phyloP scores from a whole-genome alignment of 2,888 invertebrate species.

The Anodontia alba region DNA sequence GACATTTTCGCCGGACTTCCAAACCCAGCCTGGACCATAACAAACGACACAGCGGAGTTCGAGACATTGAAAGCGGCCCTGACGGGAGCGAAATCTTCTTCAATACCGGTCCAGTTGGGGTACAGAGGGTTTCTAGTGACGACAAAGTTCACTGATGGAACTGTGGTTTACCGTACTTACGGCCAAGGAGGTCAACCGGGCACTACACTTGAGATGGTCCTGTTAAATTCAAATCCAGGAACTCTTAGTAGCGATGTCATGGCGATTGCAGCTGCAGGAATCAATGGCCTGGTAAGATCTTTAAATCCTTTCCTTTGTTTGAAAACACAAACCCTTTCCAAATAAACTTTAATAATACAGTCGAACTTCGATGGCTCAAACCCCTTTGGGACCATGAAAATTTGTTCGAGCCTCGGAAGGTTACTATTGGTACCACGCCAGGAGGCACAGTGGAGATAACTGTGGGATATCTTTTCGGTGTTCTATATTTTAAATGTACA shows the following conservation, averaged over 20 bases:
- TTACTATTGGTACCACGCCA: too few species aligned
- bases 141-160: background rate
- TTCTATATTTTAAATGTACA: too few species aligned
- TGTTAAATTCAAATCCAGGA: background rate
- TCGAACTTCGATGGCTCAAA: too few species aligned
- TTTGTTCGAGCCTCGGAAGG: too few species aligned
- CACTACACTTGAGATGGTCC: background rate
- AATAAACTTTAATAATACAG: too few species aligned
- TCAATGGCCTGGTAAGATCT: conserved; percentile 4
- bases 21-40: background rate
- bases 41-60: background rate
- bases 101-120: background rate
- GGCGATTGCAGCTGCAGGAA: background rate
- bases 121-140: conserved; percentile 1
- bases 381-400: too few species aligned
- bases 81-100: background rate
- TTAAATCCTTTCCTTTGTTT: background rate
- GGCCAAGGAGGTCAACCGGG: background rate
- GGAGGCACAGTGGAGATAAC: too few species aligned
- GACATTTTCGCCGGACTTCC: background rate
- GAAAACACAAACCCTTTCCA: too few species aligned
- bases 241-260: background rate
- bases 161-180: background rate
- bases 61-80: background rate
- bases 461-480: too few species aligned